Conservation (phyloP, 1,140 invertebrate genomes). For the Carcinoscorpius rotundicauda region DNA sequence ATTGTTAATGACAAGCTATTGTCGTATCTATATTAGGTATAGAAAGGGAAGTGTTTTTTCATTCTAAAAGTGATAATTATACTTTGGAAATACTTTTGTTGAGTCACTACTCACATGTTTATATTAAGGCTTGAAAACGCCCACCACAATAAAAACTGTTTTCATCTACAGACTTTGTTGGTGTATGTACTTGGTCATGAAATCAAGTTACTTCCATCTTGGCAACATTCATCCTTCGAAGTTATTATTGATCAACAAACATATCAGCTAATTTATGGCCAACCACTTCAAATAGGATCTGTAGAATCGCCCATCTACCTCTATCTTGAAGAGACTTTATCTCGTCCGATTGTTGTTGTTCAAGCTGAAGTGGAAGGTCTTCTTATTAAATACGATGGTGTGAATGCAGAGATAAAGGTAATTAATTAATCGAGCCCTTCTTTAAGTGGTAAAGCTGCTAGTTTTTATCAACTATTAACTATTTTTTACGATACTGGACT, state of each 20-base stretch:
- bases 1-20: too few relatives aligned
- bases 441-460: too few relatives aligned
- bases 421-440: neutral
- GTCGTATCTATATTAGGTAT: too few relatives aligned
- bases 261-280: neutral
- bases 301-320: conserved; percentile 5
- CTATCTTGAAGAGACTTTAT: conserved; percentile 8
- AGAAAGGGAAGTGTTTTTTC: too few relatives aligned
- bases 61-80: too few relatives aligned
- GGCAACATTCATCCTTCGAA: conserved; percentile 5
- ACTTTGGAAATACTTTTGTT: too few relatives aligned
- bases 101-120: too few relatives aligned
- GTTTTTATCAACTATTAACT: too few relatives aligned
- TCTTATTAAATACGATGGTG: conserved; percentile 16
- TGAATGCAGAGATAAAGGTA: conserved; percentile 13
- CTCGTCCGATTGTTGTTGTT: conserved; percentile 14
- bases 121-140: too few relatives aligned
- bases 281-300: conserved; percentile 2
- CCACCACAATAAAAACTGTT: too few relatives aligned
- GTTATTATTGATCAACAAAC: conserved; percentile 16
- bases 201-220: conserved; percentile 16
- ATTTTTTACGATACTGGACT: too few relatives aligned
- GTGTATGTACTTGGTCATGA: conserved; percentile 1
- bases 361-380: conserved; percentile 3
- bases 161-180: too few relatives aligned